Evolutionary conservation across 2,113 vertebrate species (phyloP).

Genomic region (Haemorhous mexicanus): DNA sequence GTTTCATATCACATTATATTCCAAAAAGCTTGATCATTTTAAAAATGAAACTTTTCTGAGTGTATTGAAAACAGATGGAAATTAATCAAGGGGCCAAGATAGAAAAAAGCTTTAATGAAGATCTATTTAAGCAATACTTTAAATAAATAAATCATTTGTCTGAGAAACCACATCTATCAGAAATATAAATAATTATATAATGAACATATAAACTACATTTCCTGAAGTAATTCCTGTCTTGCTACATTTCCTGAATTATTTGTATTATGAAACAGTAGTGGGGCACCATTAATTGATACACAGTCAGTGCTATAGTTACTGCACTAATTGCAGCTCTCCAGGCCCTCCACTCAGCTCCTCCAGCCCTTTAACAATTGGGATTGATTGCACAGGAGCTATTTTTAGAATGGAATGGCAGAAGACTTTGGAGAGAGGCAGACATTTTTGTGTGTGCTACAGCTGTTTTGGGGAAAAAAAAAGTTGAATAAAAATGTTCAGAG

Average conservation of each 20-base stretch:
- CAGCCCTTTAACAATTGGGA: conserved; percentile 28
- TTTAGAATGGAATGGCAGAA: conserved; percentile 27
- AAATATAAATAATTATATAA: conserved; percentile 48
- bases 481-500: background rate
- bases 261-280: conserved; percentile 38
- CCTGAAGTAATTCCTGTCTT: conserved; percentile 51
- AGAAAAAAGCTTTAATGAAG: conserved; percentile 4
- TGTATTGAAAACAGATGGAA: conserved; percentile 37
- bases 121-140: conserved; percentile 17
- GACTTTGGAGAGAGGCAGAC: conserved; percentile 37
- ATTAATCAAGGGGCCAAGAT: background rate
- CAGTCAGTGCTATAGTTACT: background rate
- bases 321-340: conserved; percentile 32
- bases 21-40: background rate
- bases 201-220: conserved; percentile 33
- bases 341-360: background rate
- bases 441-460: conserved; percentile 39
- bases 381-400: conserved; percentile 50
- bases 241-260: conserved; percentile 41
- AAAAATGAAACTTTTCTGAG: background rate
- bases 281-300: background rate
- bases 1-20: background rate
- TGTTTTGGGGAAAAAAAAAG: background rate
- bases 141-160: conserved; percentile 40
- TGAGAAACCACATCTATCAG: conserved; percentile 31